Conservation (phyloP, 2,797 vertebrate genomes). For the Pangasius larnaudii region DNA sequence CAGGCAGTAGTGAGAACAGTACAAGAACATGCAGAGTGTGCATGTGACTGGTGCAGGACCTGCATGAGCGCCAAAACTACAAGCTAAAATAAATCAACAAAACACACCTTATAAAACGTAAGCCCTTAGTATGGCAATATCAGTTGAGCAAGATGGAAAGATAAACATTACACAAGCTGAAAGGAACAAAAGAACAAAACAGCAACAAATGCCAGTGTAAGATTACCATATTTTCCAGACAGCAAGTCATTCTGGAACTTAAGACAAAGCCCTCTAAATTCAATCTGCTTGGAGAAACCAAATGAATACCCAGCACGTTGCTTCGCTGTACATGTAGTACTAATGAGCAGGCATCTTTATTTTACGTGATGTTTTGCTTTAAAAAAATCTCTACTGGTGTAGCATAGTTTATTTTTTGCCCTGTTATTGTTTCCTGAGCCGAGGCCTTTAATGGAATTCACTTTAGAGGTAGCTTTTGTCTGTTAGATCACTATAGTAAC, state of each 20-base stretch:
- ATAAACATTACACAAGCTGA: slow-evolving; percentile 48
- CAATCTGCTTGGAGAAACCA: not conserved
- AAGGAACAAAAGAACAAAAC: slow-evolving; percentile 21
- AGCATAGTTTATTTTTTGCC: not conserved
- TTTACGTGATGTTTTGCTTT: not conserved
- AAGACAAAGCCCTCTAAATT: not conserved
- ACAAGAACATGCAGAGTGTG: slow-evolving; percentile 63
- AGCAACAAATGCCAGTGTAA: slow-evolving; percentile 1
- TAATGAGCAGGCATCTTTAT: not conserved
- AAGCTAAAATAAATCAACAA: slow-evolving; percentile 5
- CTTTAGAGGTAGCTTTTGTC: not conserved
- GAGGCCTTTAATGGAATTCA: not conserved
- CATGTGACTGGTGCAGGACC: slow-evolving; percentile 8
- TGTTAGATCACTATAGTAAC: not conserved
- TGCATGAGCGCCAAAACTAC: not conserved
- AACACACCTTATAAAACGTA: not conserved
- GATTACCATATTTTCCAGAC: slow-evolving; percentile 34
- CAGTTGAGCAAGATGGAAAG: slow-evolving; percentile 48
- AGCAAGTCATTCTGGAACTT: not conserved
- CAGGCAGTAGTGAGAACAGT: slow-evolving; percentile 30
- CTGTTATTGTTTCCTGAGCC: not conserved
- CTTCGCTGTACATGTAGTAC: not conserved
- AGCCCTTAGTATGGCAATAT: slow-evolving; percentile 14
- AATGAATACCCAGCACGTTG: too few species aligned
- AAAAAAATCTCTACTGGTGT: not conserved